Conservation (phyloP, 2,797 vertebrate species). For the Sarcoramphus papa region DNA sequence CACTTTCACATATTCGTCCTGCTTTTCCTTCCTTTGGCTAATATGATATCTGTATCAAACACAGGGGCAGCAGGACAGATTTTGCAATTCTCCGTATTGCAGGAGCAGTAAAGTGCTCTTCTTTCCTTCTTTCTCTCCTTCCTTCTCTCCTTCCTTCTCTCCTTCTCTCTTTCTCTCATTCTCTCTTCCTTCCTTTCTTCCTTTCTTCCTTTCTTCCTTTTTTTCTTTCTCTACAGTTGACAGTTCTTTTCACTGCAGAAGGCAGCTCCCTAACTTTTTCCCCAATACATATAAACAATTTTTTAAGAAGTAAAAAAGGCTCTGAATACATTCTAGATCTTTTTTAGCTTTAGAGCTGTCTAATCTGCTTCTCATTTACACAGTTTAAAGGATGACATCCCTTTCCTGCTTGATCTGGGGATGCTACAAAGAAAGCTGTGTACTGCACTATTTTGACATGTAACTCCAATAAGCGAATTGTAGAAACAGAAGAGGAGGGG, state of each 20-base stretch:
- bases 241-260: not conserved
- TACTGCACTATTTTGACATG: not conserved
- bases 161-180: no score
- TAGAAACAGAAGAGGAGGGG: not conserved
- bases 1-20: not conserved
- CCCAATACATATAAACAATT: not conserved
- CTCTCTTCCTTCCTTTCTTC: rapidly evolving
- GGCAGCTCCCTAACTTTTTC: not conserved
- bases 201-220: not conserved
- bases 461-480: not conserved
- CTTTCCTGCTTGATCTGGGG: not conserved
- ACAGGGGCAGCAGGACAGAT: not conserved
- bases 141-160: no score
- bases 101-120: not conserved
- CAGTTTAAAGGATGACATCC: not conserved
- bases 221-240: not conserved
- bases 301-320: not conserved
- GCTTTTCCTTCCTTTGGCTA: not conserved
- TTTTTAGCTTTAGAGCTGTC: not conserved
- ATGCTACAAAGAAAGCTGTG: not conserved
- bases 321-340: not conserved
- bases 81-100: not conserved
- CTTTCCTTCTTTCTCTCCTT: not conserved
- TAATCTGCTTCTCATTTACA: not conserved
- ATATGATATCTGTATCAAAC: not conserved